Conservation (phyloP, 2,888 invertebrate species). For the Oeneis ivallda region DNA sequence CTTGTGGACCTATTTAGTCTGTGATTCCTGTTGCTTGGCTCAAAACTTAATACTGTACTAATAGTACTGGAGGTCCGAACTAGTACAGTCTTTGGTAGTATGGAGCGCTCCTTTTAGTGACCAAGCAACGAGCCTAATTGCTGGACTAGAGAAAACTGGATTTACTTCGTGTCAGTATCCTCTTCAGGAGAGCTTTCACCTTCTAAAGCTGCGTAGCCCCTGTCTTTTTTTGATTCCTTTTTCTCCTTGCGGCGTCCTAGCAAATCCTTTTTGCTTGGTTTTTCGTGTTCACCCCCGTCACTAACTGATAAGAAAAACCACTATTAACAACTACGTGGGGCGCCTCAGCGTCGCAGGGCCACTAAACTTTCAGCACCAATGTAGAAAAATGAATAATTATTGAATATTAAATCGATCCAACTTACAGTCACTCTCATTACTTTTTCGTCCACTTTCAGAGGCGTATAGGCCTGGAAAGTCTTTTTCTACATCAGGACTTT, state of each 20-base stretch:
- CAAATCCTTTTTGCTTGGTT: constrained; percentile 89
- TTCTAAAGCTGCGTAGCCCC: constrained; percentile 95
- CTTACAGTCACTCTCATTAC: constrained; percentile 93
- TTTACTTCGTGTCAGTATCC: constrained; percentile 90
- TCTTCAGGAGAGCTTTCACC: constrained; percentile 97
- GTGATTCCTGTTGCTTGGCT: no score
- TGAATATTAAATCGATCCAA: constrained; percentile 40
- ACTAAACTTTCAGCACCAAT: not conserved
- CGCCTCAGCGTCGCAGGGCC: not conserved
- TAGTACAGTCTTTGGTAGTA: no score
- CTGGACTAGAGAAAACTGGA: constrained; percentile 13
- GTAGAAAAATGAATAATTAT: not conserved
- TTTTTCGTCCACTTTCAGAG: constrained; percentile 88
- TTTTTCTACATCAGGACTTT: constrained; percentile 94
- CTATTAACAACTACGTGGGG: not conserved
- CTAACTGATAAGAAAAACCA: constrained; percentile 83
- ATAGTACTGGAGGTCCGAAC: no score
- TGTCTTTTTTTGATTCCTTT: constrained; percentile 90
- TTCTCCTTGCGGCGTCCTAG: constrained; percentile 91
- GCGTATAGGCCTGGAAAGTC: constrained; percentile 94
- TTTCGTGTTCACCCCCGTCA: constrained; percentile 90
- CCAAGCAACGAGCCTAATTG: no score
- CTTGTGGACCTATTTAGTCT: no score
- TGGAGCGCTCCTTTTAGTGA: no score
- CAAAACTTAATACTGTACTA: no score